Conservation (phyloP, 2,888 invertebrate genomes). For the Oxyteleia sp. region DNA sequence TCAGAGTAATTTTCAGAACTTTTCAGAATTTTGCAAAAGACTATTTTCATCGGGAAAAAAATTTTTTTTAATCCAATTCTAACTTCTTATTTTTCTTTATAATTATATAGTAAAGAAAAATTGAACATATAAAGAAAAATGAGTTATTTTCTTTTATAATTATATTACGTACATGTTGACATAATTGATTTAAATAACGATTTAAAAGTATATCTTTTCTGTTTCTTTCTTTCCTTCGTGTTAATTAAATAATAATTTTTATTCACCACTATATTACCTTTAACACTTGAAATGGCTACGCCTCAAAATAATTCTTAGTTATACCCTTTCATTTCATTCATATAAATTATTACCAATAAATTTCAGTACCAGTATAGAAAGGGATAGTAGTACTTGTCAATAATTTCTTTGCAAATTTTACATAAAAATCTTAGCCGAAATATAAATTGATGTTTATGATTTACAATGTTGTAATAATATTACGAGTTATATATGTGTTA, state of each 20-base stretch:
- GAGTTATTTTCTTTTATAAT: too few relatives aligned
- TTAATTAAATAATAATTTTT: neutral
- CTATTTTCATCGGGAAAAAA: too few relatives aligned
- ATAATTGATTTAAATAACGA: too few relatives aligned
- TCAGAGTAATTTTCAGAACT: too few relatives aligned
- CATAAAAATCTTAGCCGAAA: constrained; percentile 48
- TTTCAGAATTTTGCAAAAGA: too few relatives aligned
- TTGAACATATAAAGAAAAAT: too few relatives aligned
- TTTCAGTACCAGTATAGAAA: constrained; percentile 12
- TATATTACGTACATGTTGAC: too few relatives aligned
- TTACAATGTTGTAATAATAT: constrained; percentile 39
- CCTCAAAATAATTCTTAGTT: neutral
- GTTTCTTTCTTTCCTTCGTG: too few relatives aligned
- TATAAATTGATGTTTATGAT: constrained; percentile 52
- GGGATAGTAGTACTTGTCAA: constrained; percentile 37
- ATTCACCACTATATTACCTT: neutral
- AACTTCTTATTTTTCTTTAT: too few relatives aligned
- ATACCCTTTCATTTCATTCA: constrained; percentile 13
- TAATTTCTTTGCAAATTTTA: constrained; percentile 27
- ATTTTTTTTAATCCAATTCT: too few relatives aligned
- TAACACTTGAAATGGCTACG: neutral
- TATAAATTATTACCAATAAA: constrained; percentile 50
- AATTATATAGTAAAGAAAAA: too few relatives aligned
- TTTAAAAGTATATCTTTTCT: too few relatives aligned
- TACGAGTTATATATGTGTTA: constrained; percentile 34